A percentile compares a stretch with the other conserved stretches of the same genome.
phyloP scores from a whole-genome alignment of 2,888 invertebrate species.

The Pogonocherus hispidulus region DNA sequence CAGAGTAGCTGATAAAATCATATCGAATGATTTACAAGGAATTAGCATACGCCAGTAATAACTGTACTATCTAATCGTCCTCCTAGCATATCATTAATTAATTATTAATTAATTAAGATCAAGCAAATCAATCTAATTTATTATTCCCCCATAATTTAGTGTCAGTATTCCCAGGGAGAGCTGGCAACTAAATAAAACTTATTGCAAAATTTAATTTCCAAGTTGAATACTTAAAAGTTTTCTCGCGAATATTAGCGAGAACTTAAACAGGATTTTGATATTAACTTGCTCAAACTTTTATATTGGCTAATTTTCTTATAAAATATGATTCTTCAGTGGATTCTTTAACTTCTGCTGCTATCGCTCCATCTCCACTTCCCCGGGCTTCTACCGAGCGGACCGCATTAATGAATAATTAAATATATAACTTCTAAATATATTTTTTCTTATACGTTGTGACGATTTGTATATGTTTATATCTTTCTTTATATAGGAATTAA shows the following conservation, averaged over 20 bases:
- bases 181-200: constrained; percentile 26
- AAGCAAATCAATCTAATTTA: constrained; percentile 57
- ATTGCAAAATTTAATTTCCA: constrained; percentile 52
- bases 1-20: constrained; percentile 63
- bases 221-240: constrained; percentile 47
- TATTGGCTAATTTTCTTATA: constrained; percentile 41
- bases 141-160: constrained; percentile 50
- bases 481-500: no score
- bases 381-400: not conserved
- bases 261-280: constrained; percentile 58
- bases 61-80: constrained; percentile 66
- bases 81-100: constrained; percentile 64
- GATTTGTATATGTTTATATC: no score
- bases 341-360: constrained; percentile 31
- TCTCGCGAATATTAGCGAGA: constrained; percentile 58
- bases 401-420: not conserved
- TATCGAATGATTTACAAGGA: constrained; percentile 67
- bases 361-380: constrained; percentile 19
- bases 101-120: constrained; percentile 64
- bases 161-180: constrained; percentile 35
- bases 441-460: no score
- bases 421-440: no score
- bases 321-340: constrained; percentile 41
- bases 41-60: constrained; percentile 68
- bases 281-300: constrained; percentile 41